Evolutionary conservation across 2,113 vertebrate species (phyloP), one percentile per base, ranked within the genome.

Genomic region (Eulemur macaco): DNA sequence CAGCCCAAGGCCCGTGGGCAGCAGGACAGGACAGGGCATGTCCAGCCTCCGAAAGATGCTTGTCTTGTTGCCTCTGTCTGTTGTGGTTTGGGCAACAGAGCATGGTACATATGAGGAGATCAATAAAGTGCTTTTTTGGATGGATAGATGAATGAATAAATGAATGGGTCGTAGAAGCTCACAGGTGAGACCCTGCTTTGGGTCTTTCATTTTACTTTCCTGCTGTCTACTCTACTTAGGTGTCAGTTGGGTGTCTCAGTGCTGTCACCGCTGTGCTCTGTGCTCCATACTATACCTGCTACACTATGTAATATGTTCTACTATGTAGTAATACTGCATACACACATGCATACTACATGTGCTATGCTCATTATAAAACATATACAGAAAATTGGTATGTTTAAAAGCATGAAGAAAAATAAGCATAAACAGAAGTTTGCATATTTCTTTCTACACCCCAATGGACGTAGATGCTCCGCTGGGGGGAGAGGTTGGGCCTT

Each of bases 21-120:
- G 96, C 87, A 87, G 98, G 94, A 94, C 89, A 95, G 96, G 97
- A 96, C 95, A 96, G 97, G 88, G 71, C 94, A 90, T 92, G 89
- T 87, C 96, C 93, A 95, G 95, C 78, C 91, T 96, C 96, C 96
- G 94, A 94, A 97, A 97, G 97, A 97, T 95, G 68, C 93, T 89
- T 96, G 86, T 91, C 97, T 97, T 93, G 90, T 89, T 96, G 90
- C 68, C 76, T 98, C 81, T 88, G 20, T 34, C 37, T 81, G 60
- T n/a, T 95, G 39, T n/a, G 63, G 20, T 68, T 86, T 95, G 74
- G 74, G 42, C 14, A 76, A 25, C 3, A 50, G 66, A 95, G 25
- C 39, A 10, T 50, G 77, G 42, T 31, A 25, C 29, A 80, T 20
- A 13, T 6, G 42, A 81, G 34, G 81, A 52, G 63, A 54, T 18